Conservation (phyloP, 1,140 invertebrate genomes). For the Holotrichia oblita region DNA sequence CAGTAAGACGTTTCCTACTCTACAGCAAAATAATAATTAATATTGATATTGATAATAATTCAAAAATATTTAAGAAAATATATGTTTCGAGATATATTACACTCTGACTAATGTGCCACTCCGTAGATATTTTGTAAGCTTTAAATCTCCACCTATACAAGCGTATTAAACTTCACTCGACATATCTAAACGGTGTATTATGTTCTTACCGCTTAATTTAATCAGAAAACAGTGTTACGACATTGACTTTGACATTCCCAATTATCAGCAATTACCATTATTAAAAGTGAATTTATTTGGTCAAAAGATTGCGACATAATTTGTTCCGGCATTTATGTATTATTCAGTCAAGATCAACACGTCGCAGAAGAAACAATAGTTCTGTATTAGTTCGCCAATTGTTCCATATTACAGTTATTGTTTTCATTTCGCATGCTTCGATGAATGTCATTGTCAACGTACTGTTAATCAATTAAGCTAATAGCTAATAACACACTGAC, state of each 20-base stretch:
- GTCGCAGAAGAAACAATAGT: not conserved
- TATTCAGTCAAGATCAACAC: not conserved
- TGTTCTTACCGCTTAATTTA: no score
- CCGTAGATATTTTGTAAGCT: no score
- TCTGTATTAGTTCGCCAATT: not conserved
- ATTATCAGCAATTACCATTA: not conserved
- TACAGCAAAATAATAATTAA: no score
- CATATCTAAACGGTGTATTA: no score
- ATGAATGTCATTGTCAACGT: slow-evolving; percentile 14
- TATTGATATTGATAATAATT: no score
- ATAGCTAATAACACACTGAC: slow-evolving; percentile 7
- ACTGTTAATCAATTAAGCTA: slow-evolving; percentile 14
- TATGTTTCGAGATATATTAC: no score
- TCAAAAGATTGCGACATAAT: slow-evolving; percentile 2
- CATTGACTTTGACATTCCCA: not conserved
- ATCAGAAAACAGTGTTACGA: not conserved
- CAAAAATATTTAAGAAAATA: no score
- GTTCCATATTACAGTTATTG: not conserved
- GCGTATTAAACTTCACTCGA: no score
- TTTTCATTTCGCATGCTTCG: not conserved
- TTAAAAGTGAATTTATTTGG: not conserved
- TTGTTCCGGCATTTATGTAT: not conserved
- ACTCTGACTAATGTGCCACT: no score
- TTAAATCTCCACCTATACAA: no score
- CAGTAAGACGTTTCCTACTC: no score